Conservation (phyloP, 2,888 invertebrate species). For the Agonopterix heracliana region DNA sequence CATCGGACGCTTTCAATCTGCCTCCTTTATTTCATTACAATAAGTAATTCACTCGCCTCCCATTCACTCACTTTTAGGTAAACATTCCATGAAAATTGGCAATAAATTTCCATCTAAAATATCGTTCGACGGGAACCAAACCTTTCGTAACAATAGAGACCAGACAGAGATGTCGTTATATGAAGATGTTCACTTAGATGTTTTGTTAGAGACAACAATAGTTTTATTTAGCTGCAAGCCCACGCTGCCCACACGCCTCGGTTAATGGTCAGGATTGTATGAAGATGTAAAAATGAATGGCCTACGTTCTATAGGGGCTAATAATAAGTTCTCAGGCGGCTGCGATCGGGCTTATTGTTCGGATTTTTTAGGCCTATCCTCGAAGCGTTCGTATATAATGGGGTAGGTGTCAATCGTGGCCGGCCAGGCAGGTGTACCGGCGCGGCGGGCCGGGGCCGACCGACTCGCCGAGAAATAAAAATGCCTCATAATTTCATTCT, state of each 20-base stretch:
- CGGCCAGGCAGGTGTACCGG: conserved; percentile 60
- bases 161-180: conserved; percentile 52
- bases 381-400: conserved; percentile 54
- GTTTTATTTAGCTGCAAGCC: conserved; percentile 72
- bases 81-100: conserved; percentile 69
- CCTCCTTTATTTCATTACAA: conserved; percentile 72
- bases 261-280: conserved; percentile 71
- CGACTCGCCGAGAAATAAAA: conserved; percentile 55
- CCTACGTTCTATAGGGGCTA: conserved; percentile 60
- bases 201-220: conserved; percentile 70
- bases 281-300: conserved; percentile 72
- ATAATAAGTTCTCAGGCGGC: conserved; percentile 73
- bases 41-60: conserved; percentile 70
- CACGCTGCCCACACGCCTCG: conserved; percentile 72
- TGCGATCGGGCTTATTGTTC: conserved; percentile 64
- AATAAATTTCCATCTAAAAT: conserved; percentile 69
- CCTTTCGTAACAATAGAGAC: conserved; percentile 53
- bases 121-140: conserved; percentile 44
- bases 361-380: conserved; percentile 52
- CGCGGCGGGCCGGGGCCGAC: conserved; percentile 19
- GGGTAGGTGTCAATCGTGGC: conserved; percentile 72
- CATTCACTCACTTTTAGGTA: conserved; percentile 69
- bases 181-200: conserved; percentile 72
- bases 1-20: conserved; percentile 71
- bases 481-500: conserved; percentile 69